Percentiles rank a stretch among this genome's conserved stretches.
These are phyloP conservation scores for Pseudeuparius sepicola DNA, from an alignment of 2,888 invertebrate species.

Conservation along the genomic window DNA sequence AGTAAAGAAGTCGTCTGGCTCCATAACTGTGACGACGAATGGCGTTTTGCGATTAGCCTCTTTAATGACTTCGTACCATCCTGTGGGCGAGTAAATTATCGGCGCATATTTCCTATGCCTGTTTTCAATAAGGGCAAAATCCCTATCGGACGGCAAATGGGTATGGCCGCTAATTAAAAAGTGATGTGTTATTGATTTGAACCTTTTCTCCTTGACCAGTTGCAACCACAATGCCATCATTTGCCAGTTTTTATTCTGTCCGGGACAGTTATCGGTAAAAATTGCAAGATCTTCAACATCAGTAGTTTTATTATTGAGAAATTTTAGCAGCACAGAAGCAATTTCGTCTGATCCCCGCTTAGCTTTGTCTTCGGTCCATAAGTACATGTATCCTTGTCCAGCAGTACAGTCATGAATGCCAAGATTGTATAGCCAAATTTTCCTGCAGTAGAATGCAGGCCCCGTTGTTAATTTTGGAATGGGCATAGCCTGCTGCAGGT, in stretches of 20 bases:
- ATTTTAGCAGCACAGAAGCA: constrained; percentile 16
- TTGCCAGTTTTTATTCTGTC: constrained; percentile 9
- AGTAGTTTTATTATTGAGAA: constrained; percentile 10
- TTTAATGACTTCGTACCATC: too few relatives aligned
- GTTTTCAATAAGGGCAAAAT: constrained; percentile 3
- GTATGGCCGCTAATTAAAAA: constrained; percentile 18
- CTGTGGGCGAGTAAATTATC: neutral
- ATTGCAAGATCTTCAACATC: constrained; percentile 11
- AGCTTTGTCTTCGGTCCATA: constrained; percentile 18
- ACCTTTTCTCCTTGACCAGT: constrained; percentile 15
- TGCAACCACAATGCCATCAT: constrained; percentile 14
- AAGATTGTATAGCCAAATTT: constrained; percentile 20
- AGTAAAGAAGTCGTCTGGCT: constrained; percentile 4
- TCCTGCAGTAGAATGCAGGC: constrained; percentile 15
- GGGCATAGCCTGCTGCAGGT: constrained; percentile 11
- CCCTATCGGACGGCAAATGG: constrained; percentile 17
- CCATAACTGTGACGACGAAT: neutral
- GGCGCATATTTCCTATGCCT: neutral
- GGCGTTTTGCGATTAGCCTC: too few relatives aligned
- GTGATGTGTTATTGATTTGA: constrained; percentile 16
- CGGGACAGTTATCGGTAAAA: constrained; percentile 11
- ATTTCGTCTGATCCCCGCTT: constrained; percentile 22
- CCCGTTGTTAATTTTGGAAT: constrained; percentile 14
- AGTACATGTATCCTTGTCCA: constrained; percentile 19
- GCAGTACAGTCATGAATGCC: constrained; percentile 22